Evolutionary conservation across 2,797 vertebrate genomes (phyloP), one percentile per base, ranked within the genome.

Genomic region (Myotis myotis): DNA sequence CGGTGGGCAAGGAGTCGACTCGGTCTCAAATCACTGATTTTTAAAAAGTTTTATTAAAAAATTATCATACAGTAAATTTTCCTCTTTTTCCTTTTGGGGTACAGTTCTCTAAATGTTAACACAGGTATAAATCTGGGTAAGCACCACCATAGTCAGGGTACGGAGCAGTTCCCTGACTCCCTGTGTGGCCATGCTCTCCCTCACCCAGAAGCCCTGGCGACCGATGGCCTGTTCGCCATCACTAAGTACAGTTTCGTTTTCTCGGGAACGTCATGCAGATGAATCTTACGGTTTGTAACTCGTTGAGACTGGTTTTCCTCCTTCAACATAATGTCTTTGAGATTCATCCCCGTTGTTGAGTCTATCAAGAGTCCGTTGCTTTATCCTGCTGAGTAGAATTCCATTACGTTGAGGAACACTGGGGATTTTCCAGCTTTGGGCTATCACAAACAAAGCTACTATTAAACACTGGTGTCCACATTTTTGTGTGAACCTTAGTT

Each of bases 371-470:
- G 49, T 25, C 33, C 0, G 3, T 81, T 85, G 20, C 8, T 66
- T 76, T 66, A 38, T 13, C 64, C 2, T 30, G 15, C 33, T 25
- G 10, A 49, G 55, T 55, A 20, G 6, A n/a, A 49, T 70, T 53
- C n/a, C 28, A 79, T 30, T 38, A 22, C 6, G 16, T 33, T 25
- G n/a, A 92, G 74, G 49, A 49, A 19, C 51, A 23, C 10, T 33
- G 23, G 36, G 7, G 33, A 3, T 71, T 92, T 64, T 75, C 85
- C 12, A 64, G 72, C 4, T 55, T 72, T 44, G 15, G 22, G 28
- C 47, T 36, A 12, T 90, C 71, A 60, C 12, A 83, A 23, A 17
- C 44, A 62, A 93, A 95, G 51, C 49, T 22, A 13, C 70, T 44
- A 10, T 71, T 41, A 33, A 33, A 30, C 22, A 33, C 60, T 36